Evolutionary conservation across 2,113 vertebrate species (phyloP).

Genomic region (Lota lota): DNA sequence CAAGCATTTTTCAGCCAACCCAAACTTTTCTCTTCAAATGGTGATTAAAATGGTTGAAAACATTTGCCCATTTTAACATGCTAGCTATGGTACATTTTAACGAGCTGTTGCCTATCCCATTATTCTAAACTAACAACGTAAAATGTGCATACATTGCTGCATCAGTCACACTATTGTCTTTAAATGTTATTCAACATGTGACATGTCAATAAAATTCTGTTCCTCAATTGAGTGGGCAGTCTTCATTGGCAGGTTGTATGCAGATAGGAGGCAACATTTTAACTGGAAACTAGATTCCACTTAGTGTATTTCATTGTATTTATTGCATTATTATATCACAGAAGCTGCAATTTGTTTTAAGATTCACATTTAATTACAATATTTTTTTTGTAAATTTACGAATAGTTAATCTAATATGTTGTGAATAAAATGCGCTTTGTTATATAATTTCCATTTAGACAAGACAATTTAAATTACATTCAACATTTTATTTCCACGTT

Average conservation of each 20-base stretch:
- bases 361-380: no score
- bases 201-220: not conserved
- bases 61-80: not conserved
- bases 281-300: not conserved
- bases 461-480: no score
- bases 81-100: not conserved
- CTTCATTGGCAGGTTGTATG: no score
- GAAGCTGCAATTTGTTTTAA: not conserved
- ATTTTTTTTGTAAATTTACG: no score
- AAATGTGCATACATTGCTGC: not conserved
- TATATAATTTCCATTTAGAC: not conserved
- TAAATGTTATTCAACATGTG: not conserved
- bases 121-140: no score
- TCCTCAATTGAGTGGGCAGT: not conserved
- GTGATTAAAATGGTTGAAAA: not conserved
- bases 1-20: no score
- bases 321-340: no score
- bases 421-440: not conserved
- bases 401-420: not conserved
- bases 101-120: not conserved
- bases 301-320: not conserved
- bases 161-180: not conserved
- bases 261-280: no score
- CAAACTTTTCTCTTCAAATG: not conserved
- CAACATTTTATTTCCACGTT: no score